Conservation (phyloP, 2,797 vertebrate genomes). For the Brotula barbata region DNA sequence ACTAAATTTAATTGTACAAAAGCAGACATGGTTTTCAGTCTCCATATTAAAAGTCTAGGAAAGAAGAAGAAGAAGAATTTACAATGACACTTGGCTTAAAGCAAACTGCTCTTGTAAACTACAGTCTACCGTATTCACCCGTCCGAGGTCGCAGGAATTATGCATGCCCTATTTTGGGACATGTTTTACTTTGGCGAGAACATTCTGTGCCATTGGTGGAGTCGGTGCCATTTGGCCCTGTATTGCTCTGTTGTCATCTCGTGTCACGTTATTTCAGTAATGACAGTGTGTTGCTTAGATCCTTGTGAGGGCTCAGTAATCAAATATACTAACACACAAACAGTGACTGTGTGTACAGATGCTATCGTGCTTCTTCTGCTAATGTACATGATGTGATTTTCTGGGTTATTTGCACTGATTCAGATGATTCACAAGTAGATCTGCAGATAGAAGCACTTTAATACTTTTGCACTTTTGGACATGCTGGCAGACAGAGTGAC, state of each 20-base stretch:
- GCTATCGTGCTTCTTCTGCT: conserved; percentile 3
- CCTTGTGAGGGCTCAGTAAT: conserved; percentile 20
- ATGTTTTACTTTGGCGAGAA: neutral
- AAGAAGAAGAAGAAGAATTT: neutral
- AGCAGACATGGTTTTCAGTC: too few relatives aligned
- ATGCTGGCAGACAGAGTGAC: neutral
- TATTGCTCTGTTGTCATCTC: conserved; percentile 14
- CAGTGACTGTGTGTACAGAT: conserved; percentile 4
- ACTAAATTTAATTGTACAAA: too few relatives aligned
- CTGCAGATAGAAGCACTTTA: conserved; percentile 14
- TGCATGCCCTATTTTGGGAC: neutral
- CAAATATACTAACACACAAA: conserved; percentile 25
- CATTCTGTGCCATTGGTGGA: neutral
- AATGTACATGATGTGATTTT: conserved; percentile 32
- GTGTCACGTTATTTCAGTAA: conserved; percentile 38
- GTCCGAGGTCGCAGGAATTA: neutral
- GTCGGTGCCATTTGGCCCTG: neutral
- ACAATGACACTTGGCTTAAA: neutral
- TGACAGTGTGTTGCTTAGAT: conserved; percentile 12
- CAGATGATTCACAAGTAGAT: conserved; percentile 17
- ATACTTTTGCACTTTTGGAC: neutral
- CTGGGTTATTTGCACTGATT: conserved; percentile 36
- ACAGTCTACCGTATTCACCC: neutral
- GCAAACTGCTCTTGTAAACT: neutral
- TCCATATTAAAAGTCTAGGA: neutral